phyloP scores from a whole-genome alignment of 30 jellyfish, hydroid and myxozoan species.

The Catostylus mosaicus region DNA sequence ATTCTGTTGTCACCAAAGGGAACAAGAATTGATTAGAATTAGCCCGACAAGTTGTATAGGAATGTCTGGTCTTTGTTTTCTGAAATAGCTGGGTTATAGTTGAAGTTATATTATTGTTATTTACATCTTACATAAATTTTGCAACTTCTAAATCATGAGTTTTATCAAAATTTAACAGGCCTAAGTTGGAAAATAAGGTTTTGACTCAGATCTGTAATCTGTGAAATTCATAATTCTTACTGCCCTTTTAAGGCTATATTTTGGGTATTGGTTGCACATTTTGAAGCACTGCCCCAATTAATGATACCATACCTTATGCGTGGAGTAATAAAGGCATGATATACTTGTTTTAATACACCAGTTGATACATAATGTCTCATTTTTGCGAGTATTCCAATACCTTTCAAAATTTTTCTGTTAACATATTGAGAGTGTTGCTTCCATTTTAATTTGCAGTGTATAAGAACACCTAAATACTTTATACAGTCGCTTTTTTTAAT shows the following conservation, averaged over 20 bases:
- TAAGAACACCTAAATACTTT: neutral
- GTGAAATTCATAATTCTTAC: constrained; percentile 15
- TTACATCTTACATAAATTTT: constrained; percentile 2
- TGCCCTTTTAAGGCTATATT: constrained; percentile 9
- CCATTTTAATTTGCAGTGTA: constrained; percentile 50
- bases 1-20: no score
- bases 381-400: constrained; percentile 18
- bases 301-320: constrained; percentile 15
- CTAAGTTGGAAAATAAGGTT: constrained; percentile 2
- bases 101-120: no score
- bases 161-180: constrained; percentile 14
- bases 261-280: no score
- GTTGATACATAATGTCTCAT: constrained; percentile 27
- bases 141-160: constrained; percentile 9
- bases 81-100: no score
- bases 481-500: no score
- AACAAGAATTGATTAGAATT: no score
- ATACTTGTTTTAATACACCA: neutral
- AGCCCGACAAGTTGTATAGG: no score
- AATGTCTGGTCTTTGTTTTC: no score
- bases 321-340: constrained; percentile 14
- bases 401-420: constrained; percentile 15
- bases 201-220: neutral
- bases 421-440: constrained; percentile 33
- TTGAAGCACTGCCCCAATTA: no score